These are phyloP conservation scores for Sebastes oblongus DNA, from an alignment of 2,797 vertebrate genomes.

Conservation along the genomic window DNA sequence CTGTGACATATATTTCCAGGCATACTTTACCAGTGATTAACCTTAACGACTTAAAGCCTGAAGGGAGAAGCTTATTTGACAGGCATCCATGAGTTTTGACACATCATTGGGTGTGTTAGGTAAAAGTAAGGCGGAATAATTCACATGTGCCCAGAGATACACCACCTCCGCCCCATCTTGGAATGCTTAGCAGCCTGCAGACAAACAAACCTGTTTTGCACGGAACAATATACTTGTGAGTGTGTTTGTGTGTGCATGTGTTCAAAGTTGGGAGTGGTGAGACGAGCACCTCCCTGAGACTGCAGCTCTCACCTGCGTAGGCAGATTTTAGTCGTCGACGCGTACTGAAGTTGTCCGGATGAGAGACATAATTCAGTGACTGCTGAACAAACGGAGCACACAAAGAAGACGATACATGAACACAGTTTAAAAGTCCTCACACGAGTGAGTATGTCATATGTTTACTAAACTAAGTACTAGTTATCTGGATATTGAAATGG, in stretches of 20 bases:
- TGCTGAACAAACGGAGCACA: neutral
- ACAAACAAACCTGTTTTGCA: conserved; percentile 60
- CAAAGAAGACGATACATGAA: conserved; percentile 6
- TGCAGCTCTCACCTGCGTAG: neutral
- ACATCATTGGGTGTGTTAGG: conserved; percentile 41
- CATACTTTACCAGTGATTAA: neutral
- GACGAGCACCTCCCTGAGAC: neutral
- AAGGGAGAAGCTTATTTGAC: neutral
- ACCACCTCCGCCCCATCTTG: conserved; percentile 62
- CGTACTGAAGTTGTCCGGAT: conserved; percentile 20
- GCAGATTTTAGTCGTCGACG: neutral
- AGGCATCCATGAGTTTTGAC: conserved; percentile 10
- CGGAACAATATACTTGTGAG: neutral
- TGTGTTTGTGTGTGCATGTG: conserved; percentile 14
- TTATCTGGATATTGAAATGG: neutral
- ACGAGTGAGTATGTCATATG: conserved; percentile 42
- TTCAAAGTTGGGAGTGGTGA: conserved; percentile 49
- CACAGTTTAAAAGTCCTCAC: neutral
- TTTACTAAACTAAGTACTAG: neutral
- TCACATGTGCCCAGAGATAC: conserved; percentile 42
- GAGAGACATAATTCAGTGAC: conserved; percentile 2
- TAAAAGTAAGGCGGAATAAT: conserved; percentile 36
- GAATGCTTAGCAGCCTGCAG: conserved; percentile 64
- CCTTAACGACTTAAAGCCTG: neutral
- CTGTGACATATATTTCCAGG: neutral